Conservation (phyloP, 2,797 vertebrate species). For the Rachycentron canadum region DNA sequence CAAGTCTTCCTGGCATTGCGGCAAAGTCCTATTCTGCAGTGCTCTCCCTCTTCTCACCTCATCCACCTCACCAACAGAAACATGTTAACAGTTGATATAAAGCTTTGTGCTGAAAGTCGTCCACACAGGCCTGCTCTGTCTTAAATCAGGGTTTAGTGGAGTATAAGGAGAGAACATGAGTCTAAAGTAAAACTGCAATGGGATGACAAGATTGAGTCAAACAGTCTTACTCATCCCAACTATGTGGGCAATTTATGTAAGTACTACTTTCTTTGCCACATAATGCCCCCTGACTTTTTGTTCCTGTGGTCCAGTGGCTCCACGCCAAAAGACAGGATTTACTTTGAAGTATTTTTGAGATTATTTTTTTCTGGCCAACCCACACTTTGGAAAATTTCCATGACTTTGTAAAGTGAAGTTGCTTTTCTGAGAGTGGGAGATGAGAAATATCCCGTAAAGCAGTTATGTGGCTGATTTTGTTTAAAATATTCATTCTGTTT, state of each 20-base stretch:
- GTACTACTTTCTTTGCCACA: constrained; percentile 42
- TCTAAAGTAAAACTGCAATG: constrained; percentile 24
- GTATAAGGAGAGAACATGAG: constrained; percentile 25
- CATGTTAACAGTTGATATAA: not conserved
- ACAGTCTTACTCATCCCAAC: constrained; percentile 41
- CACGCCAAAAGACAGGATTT: constrained; percentile 37
- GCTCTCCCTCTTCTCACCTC: constrained; percentile 9
- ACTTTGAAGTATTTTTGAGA: constrained; percentile 38
- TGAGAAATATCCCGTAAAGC: constrained; percentile 12
- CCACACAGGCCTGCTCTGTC: constrained; percentile 14
- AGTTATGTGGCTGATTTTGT: not conserved
- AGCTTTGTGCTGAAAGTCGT: not conserved
- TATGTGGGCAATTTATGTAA: constrained; percentile 52
- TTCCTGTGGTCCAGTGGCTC: constrained; percentile 31
- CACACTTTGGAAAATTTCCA: constrained; percentile 33
- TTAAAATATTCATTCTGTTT: not conserved
- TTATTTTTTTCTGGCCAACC: constrained; percentile 20
- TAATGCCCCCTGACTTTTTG: constrained; percentile 29
- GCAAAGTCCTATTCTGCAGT: not conserved
- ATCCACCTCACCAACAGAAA: constrained; percentile 1
- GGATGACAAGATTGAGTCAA: constrained; percentile 17
- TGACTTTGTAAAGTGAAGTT: constrained; percentile 14
- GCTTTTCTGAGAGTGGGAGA: constrained; percentile 7
- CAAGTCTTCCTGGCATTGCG: constrained; percentile 15
- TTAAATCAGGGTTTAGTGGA: constrained; percentile 34